Conservation (phyloP, 2,797 vertebrate genomes). For the Melanotaenia trifasciata region DNA sequence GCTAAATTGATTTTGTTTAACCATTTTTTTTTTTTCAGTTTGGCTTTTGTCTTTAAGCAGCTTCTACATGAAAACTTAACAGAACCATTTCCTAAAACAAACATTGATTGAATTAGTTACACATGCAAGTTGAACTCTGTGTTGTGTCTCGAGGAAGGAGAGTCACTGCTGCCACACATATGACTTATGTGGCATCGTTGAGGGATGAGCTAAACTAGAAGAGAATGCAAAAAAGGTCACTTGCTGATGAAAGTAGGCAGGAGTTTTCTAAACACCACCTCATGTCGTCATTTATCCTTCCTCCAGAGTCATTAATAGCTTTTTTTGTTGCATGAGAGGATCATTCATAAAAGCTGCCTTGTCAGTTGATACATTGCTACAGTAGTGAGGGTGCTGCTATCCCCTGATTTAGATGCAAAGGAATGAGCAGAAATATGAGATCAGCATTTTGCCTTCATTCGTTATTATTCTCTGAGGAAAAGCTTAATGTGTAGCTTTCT, state of each 20-base stretch:
- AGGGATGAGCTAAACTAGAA: not conserved
- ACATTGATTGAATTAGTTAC: constrained; percentile 53
- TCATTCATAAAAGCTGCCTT: constrained; percentile 62
- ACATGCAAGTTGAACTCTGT: constrained; percentile 39
- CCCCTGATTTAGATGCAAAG: constrained; percentile 49
- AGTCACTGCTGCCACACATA: constrained; percentile 32
- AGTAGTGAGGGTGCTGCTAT: constrained; percentile 22
- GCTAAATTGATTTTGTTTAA: not conserved
- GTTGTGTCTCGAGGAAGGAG: constrained; percentile 31
- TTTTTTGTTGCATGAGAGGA: constrained; percentile 38
- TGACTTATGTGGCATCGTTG: constrained; percentile 33
- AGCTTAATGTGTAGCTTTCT: constrained; percentile 13
- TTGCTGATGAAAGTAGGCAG: constrained; percentile 31
- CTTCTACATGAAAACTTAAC: constrained; percentile 25
- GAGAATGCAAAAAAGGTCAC: constrained; percentile 49
- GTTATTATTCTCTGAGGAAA: constrained; percentile 14
- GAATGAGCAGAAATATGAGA: constrained; percentile 38
- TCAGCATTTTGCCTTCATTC: constrained; percentile 31
- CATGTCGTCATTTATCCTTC: constrained; percentile 47
- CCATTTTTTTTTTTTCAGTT: not conserved
- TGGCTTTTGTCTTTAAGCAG: constrained; percentile 25
- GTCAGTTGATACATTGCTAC: constrained; percentile 38
- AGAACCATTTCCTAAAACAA: constrained; percentile 21
- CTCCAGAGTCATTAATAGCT: constrained; percentile 53
- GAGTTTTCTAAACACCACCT: constrained; percentile 25